Conservation (phyloP, 2,113 vertebrate species). For the Mionectes macconnelli region DNA sequence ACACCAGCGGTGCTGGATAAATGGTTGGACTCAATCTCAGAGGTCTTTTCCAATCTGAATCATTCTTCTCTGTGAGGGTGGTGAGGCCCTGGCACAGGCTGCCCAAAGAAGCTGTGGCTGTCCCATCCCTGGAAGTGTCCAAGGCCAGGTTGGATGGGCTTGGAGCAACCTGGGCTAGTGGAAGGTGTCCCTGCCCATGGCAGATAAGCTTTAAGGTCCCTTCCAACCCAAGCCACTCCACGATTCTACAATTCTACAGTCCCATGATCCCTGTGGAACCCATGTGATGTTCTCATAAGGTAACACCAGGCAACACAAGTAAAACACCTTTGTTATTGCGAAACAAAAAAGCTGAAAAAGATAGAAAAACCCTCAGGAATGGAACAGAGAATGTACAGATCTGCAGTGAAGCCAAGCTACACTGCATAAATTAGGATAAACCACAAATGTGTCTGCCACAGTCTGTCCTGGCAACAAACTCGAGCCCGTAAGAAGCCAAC, state of each 20-base stretch:
- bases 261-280: not conserved
- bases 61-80: not conserved
- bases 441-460: not conserved
- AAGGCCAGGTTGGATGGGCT: not conserved
- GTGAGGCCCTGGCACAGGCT: not conserved
- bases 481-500: not conserved
- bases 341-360: not conserved
- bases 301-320: fast-evolving
- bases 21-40: not conserved
- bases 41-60: not conserved
- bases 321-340: not conserved
- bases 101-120: not conserved
- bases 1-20: not conserved
- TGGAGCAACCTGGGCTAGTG: not conserved
- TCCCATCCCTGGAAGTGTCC: not conserved
- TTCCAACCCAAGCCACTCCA: not conserved
- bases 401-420: not conserved
- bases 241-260: fast-evolving
- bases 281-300: not conserved
- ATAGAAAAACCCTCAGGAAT: fast-evolving
- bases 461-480: not conserved
- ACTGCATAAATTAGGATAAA: not conserved
- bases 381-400: not conserved
- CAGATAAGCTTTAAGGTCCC: not conserved
- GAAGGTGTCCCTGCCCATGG: not conserved